Evolutionary conservation across 2,888 invertebrate genomes (phyloP).

Genomic region (Sturmia bella): DNA sequence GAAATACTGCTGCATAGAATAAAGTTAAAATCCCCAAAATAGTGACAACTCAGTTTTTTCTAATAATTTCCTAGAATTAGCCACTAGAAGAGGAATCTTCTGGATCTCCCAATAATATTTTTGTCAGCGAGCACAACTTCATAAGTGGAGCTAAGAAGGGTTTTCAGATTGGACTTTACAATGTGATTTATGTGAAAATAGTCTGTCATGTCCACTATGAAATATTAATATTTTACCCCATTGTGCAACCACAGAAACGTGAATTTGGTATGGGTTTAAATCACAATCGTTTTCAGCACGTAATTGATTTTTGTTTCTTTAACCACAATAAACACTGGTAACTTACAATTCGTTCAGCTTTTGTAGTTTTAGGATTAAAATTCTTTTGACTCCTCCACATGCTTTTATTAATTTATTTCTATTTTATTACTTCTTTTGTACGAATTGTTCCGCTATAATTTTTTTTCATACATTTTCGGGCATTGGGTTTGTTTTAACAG

Average conservation of each 20-base stretch:
- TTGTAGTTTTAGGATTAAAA: slow-evolving; percentile 14
- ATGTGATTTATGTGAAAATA: too few species aligned
- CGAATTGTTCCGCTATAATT: slow-evolving; percentile 39
- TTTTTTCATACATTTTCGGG: slow-evolving; percentile 16
- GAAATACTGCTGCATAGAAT: too few species aligned
- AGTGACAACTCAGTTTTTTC: too few species aligned
- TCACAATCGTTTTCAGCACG: background rate
- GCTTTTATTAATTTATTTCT: slow-evolving; percentile 29
- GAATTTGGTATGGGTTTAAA: background rate
- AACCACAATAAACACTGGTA: slow-evolving; percentile 29
- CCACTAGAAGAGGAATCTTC: too few species aligned
- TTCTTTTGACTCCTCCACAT: slow-evolving; percentile 48
- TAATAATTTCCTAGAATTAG: too few species aligned
- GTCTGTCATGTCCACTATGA: too few species aligned
- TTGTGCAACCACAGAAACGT: background rate
- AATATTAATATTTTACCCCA: too few species aligned
- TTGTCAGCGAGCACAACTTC: too few species aligned
- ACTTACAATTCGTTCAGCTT: slow-evolving; percentile 1
- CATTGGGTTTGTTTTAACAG: slow-evolving; percentile 31
- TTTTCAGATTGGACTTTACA: too few species aligned
- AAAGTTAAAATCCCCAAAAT: too few species aligned
- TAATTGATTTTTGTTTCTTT: slow-evolving; percentile 9
- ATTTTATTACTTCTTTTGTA: slow-evolving; percentile 4
- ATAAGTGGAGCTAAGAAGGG: too few species aligned
- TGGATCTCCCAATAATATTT: too few species aligned